Percentiles rank a stretch among this genome's conserved stretches.
These are phyloP conservation scores for Trissoscelio sp. DNA, from an alignment of 2,888 invertebrate genomes.

Conservation along the genomic window DNA sequence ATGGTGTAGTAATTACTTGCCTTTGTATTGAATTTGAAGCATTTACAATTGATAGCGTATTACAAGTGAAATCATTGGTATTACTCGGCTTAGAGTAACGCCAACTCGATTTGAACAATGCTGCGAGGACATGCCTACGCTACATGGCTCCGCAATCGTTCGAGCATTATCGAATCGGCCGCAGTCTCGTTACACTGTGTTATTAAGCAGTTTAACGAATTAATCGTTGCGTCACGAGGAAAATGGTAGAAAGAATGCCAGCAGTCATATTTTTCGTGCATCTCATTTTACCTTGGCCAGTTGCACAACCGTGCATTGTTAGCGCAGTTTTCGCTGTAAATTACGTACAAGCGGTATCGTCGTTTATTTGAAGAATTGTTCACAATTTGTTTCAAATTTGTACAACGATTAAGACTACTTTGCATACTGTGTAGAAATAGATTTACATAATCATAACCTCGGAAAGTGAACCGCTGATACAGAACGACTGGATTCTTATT, in stretches of 20 bases:
- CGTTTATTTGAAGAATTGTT: constrained; percentile 11
- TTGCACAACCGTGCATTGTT: constrained; percentile 34
- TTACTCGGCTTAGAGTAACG: constrained; percentile 47
- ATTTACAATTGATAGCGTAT: constrained; percentile 22
- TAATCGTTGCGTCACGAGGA: constrained; percentile 57
- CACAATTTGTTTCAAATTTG: constrained; percentile 5
- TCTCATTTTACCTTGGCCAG: constrained; percentile 29
- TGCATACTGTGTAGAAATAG: constrained; percentile 25
- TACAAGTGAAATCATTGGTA: constrained; percentile 46
- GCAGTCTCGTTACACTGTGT: constrained; percentile 42
- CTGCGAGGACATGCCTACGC: constrained; percentile 61
- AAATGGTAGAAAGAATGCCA: constrained; percentile 40
- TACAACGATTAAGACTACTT: constrained; percentile 22
- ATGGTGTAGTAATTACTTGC: constrained; percentile 11
- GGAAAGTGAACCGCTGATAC: neutral
- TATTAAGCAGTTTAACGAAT: constrained; percentile 64
- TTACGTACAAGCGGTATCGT: constrained; percentile 12
- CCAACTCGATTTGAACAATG: constrained; percentile 63
- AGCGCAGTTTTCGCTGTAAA: constrained; percentile 6
- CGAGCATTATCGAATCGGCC: constrained; percentile 50
- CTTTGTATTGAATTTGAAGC: constrained; percentile 33
- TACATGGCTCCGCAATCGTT: constrained; percentile 38
- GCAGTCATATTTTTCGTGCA: constrained; percentile 50
- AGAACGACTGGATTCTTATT: neutral
- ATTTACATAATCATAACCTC: constrained; percentile 27